Percentiles rank a stretch among this genome's conserved stretches.
Conservation (phyloP, 2,888 invertebrate species). For the Blera fallax region DNA sequence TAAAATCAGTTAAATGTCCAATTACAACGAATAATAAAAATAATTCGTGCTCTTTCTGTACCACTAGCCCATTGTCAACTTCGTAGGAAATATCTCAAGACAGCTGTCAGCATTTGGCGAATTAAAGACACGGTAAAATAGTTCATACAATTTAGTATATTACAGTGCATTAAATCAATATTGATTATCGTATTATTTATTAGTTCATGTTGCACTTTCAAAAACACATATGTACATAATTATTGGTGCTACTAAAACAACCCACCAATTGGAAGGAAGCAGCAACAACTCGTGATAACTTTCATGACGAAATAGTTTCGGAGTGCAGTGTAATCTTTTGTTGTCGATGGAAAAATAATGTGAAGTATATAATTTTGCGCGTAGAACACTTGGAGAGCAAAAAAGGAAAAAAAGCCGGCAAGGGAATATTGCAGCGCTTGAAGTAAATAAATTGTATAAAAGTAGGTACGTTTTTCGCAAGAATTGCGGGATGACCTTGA, state of each 20-base stretch:
- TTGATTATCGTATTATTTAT: not conserved
- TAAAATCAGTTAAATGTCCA: not conserved
- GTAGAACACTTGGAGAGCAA: not conserved
- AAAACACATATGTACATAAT: not conserved
- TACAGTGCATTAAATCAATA: not conserved
- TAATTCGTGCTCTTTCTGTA: not conserved
- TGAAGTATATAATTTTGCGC: not conserved
- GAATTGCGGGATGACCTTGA: no score
- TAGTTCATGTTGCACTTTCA: not conserved
- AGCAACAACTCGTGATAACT: constrained; percentile 44
- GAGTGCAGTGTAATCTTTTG: constrained; percentile 35
- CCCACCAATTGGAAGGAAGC: not conserved
- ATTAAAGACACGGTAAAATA: constrained; percentile 12
- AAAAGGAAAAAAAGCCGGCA: not conserved
- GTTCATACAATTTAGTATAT: not conserved
- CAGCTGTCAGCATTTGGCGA: constrained; percentile 38
- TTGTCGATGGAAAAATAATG: not conserved
- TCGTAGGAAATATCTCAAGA: constrained; percentile 6
- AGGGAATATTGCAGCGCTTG: not conserved
- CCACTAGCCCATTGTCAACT: not conserved
- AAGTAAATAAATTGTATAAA: not conserved
- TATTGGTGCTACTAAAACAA: not conserved
- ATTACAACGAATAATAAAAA: not conserved
- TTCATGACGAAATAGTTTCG: constrained; percentile 56
- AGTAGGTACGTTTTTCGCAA: no score